Base-by-base conservation (phyloP, 2,113 vertebrate genomes). In the Chaenocephalus aceratus region DNA sequence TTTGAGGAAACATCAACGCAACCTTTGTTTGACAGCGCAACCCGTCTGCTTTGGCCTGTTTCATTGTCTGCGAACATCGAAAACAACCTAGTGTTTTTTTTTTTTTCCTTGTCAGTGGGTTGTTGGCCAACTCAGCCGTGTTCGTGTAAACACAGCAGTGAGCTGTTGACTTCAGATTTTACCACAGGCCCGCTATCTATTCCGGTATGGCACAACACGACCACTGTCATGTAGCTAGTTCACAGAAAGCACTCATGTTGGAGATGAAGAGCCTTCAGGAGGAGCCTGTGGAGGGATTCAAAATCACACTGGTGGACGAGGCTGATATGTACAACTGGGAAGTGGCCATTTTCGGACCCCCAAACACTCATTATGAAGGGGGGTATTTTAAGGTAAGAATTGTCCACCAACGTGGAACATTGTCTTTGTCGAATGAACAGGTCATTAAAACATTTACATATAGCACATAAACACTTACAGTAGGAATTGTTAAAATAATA, bases 281-380 rank as follows among this genome's bases (percentile, higher is more conserved):
- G 88, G 97, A 99, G 81, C 98, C 97, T 26, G 97, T 99, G 60
- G 97, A 99, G 86, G 98, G 98, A 21, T 99, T 99, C 94, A 97
- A 97, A 71, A 98, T 99, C 88, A 96, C 96, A 74, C 92, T 99
- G 91, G 98, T 98, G 87, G 96, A 98, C 86, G 97, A 99, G 82
- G 97, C 97, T 57, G 98, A 98, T 63, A 90, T 99, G 72, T 99
- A 99, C 93, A 98, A 98, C 94, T 99, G 98, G 98, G 98, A 98
- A 94, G 98, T 99, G 87, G 97, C 97, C 86, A 98, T 99, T 90
- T 99, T 98, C 87, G 97, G 97, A 57, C 97, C 98, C 82, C 97
- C 98, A 58, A 97, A 98, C 90, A 98, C 98, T 64, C 96, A 97
- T 71, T 98, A 99, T 56, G 97, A 98, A 91, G 98, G 98, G 21